Conservation (phyloP, 1,140 invertebrate species). For the Cherax destructor region DNA sequence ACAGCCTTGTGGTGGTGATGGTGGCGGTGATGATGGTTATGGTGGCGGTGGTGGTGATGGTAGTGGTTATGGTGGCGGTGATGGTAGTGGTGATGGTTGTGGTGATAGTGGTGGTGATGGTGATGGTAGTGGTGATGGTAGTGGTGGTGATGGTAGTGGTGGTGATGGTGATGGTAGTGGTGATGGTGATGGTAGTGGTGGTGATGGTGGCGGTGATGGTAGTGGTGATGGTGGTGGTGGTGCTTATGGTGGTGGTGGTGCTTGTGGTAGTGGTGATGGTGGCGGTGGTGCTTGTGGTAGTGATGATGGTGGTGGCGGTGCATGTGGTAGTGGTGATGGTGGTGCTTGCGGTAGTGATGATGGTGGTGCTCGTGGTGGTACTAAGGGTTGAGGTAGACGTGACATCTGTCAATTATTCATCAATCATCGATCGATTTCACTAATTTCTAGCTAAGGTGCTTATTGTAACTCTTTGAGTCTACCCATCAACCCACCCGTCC, state of each 20-base stretch:
- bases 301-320: not conserved
- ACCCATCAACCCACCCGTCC: no score
- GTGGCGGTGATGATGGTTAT: not conserved
- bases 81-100: not conserved
- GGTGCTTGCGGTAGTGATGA: not conserved
- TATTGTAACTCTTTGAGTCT: no score
- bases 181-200: not conserved
- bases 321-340: not conserved
- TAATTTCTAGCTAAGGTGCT: not conserved
- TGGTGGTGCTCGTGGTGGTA: not conserved
- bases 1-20: not conserved
- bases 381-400: slow-evolving; percentile 17
- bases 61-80: not conserved
- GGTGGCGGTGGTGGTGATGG: not conserved
- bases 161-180: not conserved
- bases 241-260: not conserved
- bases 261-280: not conserved
- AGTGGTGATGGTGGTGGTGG: not conserved
- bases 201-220: not conserved
- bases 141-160: not conserved
- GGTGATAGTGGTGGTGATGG: not conserved
- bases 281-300: not conserved
- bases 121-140: not conserved
- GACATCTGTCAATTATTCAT: slow-evolving; percentile 56
- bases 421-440: slow-evolving; percentile 50